Percentiles rank a stretch among this genome's conserved stretches.
Conservation (phyloP, 2,888 invertebrate species). For the Caprella mutica region DNA sequence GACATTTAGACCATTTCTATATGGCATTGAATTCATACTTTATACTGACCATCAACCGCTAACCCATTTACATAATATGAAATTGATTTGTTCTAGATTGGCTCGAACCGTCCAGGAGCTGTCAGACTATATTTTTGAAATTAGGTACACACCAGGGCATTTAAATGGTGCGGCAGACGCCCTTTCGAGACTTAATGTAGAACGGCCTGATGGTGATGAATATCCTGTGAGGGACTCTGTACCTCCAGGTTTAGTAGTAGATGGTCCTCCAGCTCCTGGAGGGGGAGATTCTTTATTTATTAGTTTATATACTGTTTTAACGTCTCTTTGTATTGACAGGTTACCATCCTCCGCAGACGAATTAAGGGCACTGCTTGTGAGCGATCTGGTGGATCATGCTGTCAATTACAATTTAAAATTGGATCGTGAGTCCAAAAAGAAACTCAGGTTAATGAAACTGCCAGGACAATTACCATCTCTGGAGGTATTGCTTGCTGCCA, state of each 20-base stretch:
- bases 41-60: slow-evolving; percentile 3
- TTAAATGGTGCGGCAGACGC: neutral
- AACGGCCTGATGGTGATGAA: neutral
- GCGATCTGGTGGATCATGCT: neutral
- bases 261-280: neutral
- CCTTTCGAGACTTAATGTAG: neutral
- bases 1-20: neutral
- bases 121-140: neutral
- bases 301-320: neutral
- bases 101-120: neutral
- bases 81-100: neutral
- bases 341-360: neutral
- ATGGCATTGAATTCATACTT: neutral
- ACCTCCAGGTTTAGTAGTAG: neutral
- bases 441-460: neutral
- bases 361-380: neutral
- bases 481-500: neutral
- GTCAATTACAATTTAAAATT: neutral
- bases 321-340: neutral
- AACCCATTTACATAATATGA: neutral
- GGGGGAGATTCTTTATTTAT: neutral
- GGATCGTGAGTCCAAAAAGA: neutral
- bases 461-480: neutral
- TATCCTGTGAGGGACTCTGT: neutral
- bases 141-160: neutral